Percentiles rank a stretch among this genome's conserved stretches.
Conservation (phyloP, 1,140 invertebrate genomes). For the Latrodectus geometricus region DNA sequence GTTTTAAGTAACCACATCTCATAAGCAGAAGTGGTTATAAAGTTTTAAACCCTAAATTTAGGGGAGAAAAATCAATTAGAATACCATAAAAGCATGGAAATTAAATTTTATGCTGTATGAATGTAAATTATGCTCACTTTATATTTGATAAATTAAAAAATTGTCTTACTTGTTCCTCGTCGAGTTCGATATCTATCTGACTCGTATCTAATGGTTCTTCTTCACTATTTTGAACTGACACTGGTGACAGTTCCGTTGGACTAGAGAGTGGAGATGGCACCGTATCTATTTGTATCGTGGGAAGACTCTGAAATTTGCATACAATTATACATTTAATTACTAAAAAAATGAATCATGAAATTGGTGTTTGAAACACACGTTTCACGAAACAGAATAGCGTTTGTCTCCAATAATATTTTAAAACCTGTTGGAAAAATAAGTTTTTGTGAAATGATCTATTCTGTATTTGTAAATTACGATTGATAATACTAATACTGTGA, state of each 20-base stretch:
- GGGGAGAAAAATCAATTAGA: no score
- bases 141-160: neutral
- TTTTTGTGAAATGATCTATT: neutral
- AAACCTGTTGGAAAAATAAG: no score
- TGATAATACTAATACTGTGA: no score
- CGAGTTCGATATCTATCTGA: neutral
- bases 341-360: neutral
- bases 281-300: constrained; percentile 46
- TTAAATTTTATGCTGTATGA: neutral
- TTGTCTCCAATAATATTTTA: neutral
- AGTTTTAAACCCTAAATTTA: no score
- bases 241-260: neutral
- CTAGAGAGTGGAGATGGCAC: constrained; percentile 35
- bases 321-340: neutral
- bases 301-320: constrained; percentile 18
- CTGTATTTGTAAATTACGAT: no score
- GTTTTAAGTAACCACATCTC: no score
- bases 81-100: no score
- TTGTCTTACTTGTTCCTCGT: neutral
- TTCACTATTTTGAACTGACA: neutral
- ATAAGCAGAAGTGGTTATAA: no score
- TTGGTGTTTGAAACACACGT: neutral
- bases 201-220: constrained; percentile 8
- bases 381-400: neutral
- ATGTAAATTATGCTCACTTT: neutral